Evolutionary conservation across 2,888 invertebrate species (phyloP).

Genomic region (Himalopsyche tibetana): DNA sequence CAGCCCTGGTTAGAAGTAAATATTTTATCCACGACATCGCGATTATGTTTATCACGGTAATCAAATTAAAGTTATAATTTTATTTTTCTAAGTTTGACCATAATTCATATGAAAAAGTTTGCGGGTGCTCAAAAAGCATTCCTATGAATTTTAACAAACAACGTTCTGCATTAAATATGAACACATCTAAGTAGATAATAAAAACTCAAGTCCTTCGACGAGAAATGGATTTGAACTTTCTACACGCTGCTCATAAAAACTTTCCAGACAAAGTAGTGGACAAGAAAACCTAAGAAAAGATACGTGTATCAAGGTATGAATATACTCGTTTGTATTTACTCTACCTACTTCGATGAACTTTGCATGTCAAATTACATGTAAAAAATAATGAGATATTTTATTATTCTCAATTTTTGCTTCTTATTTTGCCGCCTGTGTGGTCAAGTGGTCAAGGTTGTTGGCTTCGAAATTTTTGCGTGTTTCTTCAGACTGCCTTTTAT

Average conservation of each 20-base stretch:
- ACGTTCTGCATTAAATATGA: background rate
- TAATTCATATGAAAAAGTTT: background rate
- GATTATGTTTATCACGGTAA: no score
- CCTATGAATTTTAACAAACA: background rate
- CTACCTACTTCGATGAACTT: background rate
- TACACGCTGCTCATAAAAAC: background rate
- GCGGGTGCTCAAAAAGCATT: background rate
- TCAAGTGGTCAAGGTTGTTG: background rate
- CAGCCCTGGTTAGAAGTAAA: no score
- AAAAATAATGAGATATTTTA: background rate
- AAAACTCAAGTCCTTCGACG: background rate
- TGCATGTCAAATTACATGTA: background rate
- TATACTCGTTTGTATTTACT: background rate
- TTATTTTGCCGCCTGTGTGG: no score
- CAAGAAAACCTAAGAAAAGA: background rate
- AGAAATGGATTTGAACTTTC: conserved; percentile 13
- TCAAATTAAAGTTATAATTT: no score
- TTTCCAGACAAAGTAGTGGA: background rate
- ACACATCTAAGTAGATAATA: background rate
- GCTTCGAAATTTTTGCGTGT: no score
- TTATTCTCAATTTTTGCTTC: no score
- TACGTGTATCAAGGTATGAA: no score
- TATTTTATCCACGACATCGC: no score
- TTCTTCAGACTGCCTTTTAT: no score
- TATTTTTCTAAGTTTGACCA: no score